Evolutionary conservation across 2,797 vertebrate genomes (phyloP), one percentile per base, ranked within the genome.

Genomic region (Acridotheres tristis): DNA sequence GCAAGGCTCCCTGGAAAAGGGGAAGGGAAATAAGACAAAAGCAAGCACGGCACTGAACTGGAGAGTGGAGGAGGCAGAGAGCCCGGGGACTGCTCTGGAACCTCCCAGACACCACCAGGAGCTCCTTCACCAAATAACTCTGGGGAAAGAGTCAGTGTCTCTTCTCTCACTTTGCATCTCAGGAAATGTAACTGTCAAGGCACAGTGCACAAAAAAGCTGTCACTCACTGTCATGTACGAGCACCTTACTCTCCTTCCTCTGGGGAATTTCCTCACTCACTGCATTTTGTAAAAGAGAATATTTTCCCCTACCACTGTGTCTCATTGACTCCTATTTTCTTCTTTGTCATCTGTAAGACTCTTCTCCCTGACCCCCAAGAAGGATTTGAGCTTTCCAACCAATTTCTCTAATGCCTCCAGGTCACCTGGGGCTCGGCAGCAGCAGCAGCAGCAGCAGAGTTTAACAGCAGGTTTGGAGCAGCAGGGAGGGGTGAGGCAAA

Each of bases 281-380:
- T 0, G 1, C n/a, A 47, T 90, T 95, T 80, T 81, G 55, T 85
- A 72, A 80, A 77, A 77, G 53, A 80, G 53, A 82, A 29, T 74
- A 76, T 71, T 93, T 91, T 10, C 76, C 42, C 75, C 73, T 63
- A n/a, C 40, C 26, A n/a, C 20, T 73, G 45, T 78, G 43, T 78
- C 76, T 95, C 59, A 79, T 48, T 89, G 85, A 82, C 87, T 85
- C 82, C 87, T 74, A 78, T 92, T 95, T 94, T 89, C 94, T 87
- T 93, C 92, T 90, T 89, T 92, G 57, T 51, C 76, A 50, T 82
- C 74, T 66, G 11, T 84, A 85, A 84, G 71, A 27, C 32, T 43
- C 71, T 54, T 85, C 30, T 62, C 43, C 42, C 61, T 89, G 88
- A 88, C 53, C 91, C 73, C 38, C 36, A 73, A 53, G 71, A 58